These are phyloP conservation scores for Agonopterix heracliana DNA, from an alignment of 2,888 invertebrate genomes.

Conservation along the genomic window DNA sequence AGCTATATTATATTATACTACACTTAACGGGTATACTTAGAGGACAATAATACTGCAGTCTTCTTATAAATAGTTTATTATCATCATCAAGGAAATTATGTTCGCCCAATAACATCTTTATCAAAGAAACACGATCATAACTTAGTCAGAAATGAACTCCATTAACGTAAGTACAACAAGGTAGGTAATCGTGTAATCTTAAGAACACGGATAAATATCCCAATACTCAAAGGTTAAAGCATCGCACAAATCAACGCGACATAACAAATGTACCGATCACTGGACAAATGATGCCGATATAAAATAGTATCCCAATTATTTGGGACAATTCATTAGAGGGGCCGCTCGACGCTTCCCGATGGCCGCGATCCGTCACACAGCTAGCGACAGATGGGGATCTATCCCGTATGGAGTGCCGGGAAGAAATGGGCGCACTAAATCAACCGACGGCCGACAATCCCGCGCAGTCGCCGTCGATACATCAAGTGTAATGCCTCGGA, in stretches of 20 bases:
- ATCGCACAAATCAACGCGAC: conserved; percentile 65
- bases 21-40: too few relatives aligned
- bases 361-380: conserved; percentile 64
- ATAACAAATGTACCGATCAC: conserved; percentile 68
- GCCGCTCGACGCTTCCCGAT: conserved; percentile 61
- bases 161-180: too few relatives aligned
- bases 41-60: too few relatives aligned
- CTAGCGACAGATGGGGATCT: conserved; percentile 64
- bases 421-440: conserved; percentile 71
- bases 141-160: too few relatives aligned
- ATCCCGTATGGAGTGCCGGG: conserved; percentile 67
- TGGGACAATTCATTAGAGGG: conserved; percentile 73
- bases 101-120: too few relatives aligned
- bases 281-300: conserved; percentile 69
- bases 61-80: too few relatives aligned
- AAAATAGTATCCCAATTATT: conserved; percentile 75
- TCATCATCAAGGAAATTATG: too few relatives aligned
- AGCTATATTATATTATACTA: too few relatives aligned
- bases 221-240: conserved; percentile 55
- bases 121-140: too few relatives aligned
- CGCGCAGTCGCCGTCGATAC: conserved; percentile 70
- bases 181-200: too few relatives aligned
- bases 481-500: conserved; percentile 75
- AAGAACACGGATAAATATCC: conserved; percentile 35
- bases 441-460: conserved; percentile 70